Base-by-base conservation (phyloP, 2,797 vertebrate species). In the Gallinago solitaria region DNA sequence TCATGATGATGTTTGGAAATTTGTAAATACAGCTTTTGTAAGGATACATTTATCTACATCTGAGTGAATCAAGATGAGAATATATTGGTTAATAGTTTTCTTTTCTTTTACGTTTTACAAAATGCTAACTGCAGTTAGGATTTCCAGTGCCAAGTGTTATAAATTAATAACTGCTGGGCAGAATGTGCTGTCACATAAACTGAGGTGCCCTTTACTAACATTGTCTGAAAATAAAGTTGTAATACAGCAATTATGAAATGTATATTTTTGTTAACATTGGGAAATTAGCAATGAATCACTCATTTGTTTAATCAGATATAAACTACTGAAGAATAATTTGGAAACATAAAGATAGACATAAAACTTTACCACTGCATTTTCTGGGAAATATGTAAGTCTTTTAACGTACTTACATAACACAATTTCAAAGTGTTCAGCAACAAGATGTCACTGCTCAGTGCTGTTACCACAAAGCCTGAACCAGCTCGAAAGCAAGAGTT, bases 131-230 rank as follows among this genome's bases (percentile, higher is more conserved):
- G 61, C 32, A 30, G n/a, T 59, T 65, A 59, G 21, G 16, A 80
- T 45, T 90, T 94, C 76, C 68, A 61, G 56, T 76, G 37, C 6
- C 16, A 30, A 53, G 24, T 79, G 23, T 81, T 85, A 18, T 11
- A 73, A 73, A 69, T 69, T 0, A 87, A 59, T 67, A 59, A 35
- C 12, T 51, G 17, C 91, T 83, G 21, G 28, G 28, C 47, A 51
- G 25, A 85, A 60, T 37, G 27, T 50, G 16, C 21, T 84, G 8
- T 64, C 28, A 57, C 17, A 74, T 48, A 77, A 79, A 83, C 39
- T n/a, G 9, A 77, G 67, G 20, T 65, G 33, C 67, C 93, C 48
- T 69, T 92, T 83, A 93, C 83, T 97, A 95, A 96, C 57, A 79
- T 32, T 69, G 39, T 24, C 69, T 85, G 80, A 81, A 83, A 90